Evolutionary conservation across 2,113 vertebrate genomes (phyloP).

Genomic region (Apistogramma diplotaenia): DNA sequence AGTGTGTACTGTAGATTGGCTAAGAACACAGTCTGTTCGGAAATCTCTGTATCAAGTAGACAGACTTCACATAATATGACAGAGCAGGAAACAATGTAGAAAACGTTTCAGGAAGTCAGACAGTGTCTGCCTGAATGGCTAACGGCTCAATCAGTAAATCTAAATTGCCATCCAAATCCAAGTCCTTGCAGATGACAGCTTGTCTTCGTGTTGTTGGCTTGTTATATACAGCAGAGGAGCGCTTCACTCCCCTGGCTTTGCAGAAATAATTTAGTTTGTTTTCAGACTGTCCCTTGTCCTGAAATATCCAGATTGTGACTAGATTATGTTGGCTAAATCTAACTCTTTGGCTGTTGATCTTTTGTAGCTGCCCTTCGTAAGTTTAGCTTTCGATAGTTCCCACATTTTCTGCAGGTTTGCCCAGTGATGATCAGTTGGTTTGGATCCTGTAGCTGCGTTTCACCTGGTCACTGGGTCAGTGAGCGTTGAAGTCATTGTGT

Average conservation of each 20-base stretch:
- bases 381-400: neutral
- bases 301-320: constrained; percentile 1
- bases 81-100: constrained; percentile 9
- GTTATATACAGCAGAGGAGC: constrained; percentile 29
- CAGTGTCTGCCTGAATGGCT: constrained; percentile 25
- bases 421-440: neutral
- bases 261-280: constrained; percentile 12
- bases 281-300: constrained; percentile 12
- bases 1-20: neutral
- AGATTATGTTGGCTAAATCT: neutral
- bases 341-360: neutral
- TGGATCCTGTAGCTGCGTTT: neutral
- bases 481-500: neutral
- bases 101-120: constrained; percentile 6
- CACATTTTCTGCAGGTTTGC: neutral
- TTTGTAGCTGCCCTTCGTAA: neutral
- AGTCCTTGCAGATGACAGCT: constrained; percentile 49
- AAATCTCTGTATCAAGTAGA: constrained; percentile 6
- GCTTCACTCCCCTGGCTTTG: constrained; percentile 16
- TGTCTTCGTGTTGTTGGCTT: constrained; percentile 17
- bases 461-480: constrained; percentile 26
- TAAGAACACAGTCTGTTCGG: neutral
- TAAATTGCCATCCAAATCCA: constrained; percentile 13
- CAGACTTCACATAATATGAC: constrained; percentile 6
- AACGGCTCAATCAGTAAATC: constrained; percentile 52